A percentile compares a stretch with the other conserved stretches of the same genome.
phyloP scores from a whole-genome alignment of 2,113 vertebrate genomes.

The Oxyruncus cristatus region DNA sequence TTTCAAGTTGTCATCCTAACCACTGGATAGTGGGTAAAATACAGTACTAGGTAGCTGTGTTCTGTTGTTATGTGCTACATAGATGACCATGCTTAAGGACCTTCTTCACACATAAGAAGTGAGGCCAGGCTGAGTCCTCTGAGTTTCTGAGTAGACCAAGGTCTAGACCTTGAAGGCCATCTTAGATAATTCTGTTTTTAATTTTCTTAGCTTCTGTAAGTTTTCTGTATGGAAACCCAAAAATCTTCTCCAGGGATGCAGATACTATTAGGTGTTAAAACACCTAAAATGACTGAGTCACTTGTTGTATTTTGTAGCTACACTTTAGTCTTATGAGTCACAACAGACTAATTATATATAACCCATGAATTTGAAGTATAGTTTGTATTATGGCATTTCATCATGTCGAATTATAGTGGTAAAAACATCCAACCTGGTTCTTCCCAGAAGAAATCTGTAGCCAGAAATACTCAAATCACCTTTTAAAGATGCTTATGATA shows the following conservation, averaged over 20 bases:
- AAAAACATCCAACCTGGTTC: background rate
- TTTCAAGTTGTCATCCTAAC: background rate
- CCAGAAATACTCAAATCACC: background rate
- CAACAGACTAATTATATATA: background rate
- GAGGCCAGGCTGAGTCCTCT: background rate
- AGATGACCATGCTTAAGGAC: rapidly evolving
- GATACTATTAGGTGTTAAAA: background rate
- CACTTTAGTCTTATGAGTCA: background rate
- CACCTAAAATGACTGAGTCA: background rate
- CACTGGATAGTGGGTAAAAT: background rate
- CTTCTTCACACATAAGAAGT: background rate
- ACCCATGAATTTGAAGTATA: background rate
- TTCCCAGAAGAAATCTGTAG: background rate
- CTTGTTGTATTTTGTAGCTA: background rate
- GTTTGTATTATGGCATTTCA: background rate
- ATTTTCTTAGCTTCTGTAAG: background rate
- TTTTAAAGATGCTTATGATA: background rate
- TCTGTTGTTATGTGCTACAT: background rate
- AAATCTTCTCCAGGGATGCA: background rate
- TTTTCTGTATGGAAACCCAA: background rate
- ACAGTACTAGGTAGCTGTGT: background rate
- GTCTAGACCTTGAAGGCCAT: background rate
- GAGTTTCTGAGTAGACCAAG: background rate
- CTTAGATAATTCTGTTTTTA: background rate
- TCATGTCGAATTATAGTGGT: background rate